Percentiles rank a stretch among this genome's conserved stretches.
These are phyloP conservation scores for Oligia strigilis DNA, from an alignment of 2,888 invertebrate genomes.

Conservation along the genomic window DNA sequence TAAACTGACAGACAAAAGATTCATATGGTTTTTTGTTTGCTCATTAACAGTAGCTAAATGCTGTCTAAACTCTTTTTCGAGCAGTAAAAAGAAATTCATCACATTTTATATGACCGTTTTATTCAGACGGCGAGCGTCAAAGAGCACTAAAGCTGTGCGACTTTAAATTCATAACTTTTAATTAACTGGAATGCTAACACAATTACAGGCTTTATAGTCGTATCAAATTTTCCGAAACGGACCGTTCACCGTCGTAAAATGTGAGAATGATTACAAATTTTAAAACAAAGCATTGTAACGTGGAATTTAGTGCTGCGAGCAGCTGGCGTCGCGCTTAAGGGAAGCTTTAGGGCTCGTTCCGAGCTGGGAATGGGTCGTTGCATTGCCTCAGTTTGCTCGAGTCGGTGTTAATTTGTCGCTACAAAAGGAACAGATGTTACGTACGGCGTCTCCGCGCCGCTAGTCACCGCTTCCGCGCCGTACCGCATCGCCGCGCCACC, in stretches of 20 bases:
- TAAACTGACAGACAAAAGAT: conserved; percentile 74
- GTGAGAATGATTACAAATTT: conserved; percentile 90
- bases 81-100: conserved; percentile 82
- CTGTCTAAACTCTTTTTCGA: conserved; percentile 77
- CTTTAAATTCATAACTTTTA: conserved; percentile 90
- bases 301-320: conserved; percentile 87
- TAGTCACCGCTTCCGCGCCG: conserved; percentile 37
- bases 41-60: conserved; percentile 79
- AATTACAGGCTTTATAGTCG: conserved; percentile 89
- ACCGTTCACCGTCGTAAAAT: conserved; percentile 89
- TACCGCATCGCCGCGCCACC: conserved; percentile 10
- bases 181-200: conserved; percentile 89
- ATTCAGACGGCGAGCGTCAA: conserved; percentile 81
- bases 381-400: conserved; percentile 84
- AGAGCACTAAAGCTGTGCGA: conserved; percentile 83
- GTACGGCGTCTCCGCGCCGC: conserved; percentile 66
- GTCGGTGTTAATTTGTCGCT: conserved; percentile 87
- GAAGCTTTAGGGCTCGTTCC: conserved; percentile 86
- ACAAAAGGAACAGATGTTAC: conserved; percentile 87
- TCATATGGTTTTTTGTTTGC: conserved; percentile 74
- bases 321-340: conserved; percentile 86
- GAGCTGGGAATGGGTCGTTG: conserved; percentile 83
- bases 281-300: conserved; percentile 89
- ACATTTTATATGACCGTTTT: conserved; percentile 78
- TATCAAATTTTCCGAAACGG: conserved; percentile 90